phyloP scores from a whole-genome alignment of 2,797 vertebrate species.

The Dendrocincla fuliginosa region DNA sequence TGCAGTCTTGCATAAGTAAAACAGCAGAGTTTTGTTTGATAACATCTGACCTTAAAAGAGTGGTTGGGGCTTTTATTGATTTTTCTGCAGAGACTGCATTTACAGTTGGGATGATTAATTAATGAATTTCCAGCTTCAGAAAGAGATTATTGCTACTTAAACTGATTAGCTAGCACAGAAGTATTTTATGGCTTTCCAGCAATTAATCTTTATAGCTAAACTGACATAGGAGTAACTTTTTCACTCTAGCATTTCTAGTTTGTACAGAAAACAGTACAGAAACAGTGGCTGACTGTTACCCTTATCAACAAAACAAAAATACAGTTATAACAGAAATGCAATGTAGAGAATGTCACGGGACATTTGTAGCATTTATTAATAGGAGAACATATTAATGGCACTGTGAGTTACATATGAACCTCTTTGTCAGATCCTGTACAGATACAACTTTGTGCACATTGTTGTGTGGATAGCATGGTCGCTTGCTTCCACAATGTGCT shows the following conservation, averaged over 20 bases:
- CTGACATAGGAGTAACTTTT: background rate
- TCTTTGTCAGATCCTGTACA: background rate
- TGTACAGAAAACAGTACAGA: background rate
- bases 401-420: background rate
- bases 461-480: background rate
- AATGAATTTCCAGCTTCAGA: constrained; percentile 44
- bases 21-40: background rate
- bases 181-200: constrained; percentile 15
- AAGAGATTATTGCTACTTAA: constrained; percentile 42
- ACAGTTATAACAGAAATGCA: background rate
- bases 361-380: background rate
- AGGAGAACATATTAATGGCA: background rate
- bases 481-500: background rate
- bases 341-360: background rate
- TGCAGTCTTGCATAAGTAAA: constrained; percentile 26
- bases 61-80: constrained; percentile 5
- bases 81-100: constrained; percentile 22
- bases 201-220: constrained; percentile 44
- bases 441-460: background rate
- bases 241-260: background rate
- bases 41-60: constrained; percentile 29
- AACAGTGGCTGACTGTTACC: background rate
- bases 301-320: background rate
- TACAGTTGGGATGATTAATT: constrained; percentile 33
- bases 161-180: constrained; percentile 19